These are phyloP conservation scores for Lasioglossum vierecki DNA, from an alignment of 2,888 invertebrate species.

Conservation along the genomic window DNA sequence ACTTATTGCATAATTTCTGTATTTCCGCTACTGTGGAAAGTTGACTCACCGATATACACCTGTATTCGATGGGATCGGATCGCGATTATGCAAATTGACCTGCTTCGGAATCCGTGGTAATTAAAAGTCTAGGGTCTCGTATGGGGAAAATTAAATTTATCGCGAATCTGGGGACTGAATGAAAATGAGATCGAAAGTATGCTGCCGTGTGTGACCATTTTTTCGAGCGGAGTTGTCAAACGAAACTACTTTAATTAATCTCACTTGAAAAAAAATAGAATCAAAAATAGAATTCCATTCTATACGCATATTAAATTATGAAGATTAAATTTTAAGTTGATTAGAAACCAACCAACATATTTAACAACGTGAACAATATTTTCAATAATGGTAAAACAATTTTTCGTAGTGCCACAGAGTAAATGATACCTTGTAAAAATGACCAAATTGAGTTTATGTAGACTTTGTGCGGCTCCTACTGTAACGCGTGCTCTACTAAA, in stretches of 20 bases:
- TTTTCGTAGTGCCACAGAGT: too few species aligned
- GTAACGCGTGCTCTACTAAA: too few species aligned
- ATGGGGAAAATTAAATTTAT: background rate
- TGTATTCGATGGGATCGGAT: background rate
- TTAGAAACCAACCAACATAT: too few species aligned
- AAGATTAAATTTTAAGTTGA: too few species aligned
- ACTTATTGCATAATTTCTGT: slow-evolving; percentile 18
- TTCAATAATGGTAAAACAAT: too few species aligned
- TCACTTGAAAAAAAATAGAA: background rate
- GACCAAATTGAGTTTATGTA: too few species aligned
- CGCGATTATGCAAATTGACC: slow-evolving; percentile 4
- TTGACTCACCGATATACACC: background rate
- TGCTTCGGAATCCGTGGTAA: background rate
- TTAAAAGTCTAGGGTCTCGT: background rate
- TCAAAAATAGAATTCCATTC: too few species aligned
- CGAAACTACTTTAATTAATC: background rate
- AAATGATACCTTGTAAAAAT: too few species aligned
- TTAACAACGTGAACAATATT: too few species aligned
- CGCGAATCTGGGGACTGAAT: background rate
- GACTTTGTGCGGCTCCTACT: too few species aligned
- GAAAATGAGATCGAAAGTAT: background rate
- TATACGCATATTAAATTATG: too few species aligned
- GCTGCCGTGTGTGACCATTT: background rate
- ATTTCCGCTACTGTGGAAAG: background rate
- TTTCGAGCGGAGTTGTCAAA: background rate